Conservation (phyloP, 2,888 invertebrate species). For the Cheilosia grossa region DNA sequence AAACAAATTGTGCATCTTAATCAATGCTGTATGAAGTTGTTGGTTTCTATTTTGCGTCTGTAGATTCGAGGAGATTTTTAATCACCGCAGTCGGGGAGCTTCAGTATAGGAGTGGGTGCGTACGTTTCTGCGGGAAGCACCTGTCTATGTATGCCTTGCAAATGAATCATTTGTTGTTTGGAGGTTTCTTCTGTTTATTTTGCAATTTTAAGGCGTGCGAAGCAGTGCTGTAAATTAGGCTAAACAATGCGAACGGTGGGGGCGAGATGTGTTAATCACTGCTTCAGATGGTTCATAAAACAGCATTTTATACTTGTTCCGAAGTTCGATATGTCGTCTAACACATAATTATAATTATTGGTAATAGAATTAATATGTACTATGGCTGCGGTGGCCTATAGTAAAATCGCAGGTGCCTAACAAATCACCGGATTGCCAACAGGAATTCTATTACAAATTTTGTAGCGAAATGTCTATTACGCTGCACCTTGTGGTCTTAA, state of each 20-base stretch:
- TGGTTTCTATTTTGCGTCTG: conserved; percentile 12
- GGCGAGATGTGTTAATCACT: neutral
- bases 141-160: conserved; percentile 3
- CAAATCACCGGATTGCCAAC: too few species aligned
- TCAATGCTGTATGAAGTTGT: conserved; percentile 53
- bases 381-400: too few species aligned
- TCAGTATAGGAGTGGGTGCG: neutral
- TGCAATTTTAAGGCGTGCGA: conserved; percentile 22
- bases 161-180: neutral
- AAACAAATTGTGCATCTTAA: conserved; percentile 66
- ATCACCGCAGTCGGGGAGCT: conserved; percentile 51
- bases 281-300: neutral
- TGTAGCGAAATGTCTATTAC: too few species aligned
- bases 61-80: conserved; percentile 51
- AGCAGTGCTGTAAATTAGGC: conserved; percentile 17
- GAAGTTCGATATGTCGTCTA: neutral
- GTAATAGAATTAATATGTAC: too few species aligned
- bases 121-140: conserved; percentile 20
- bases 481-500: too few species aligned
- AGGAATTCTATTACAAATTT: too few species aligned
- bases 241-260: conserved; percentile 12
- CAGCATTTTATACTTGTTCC: neutral
- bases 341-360: too few species aligned
- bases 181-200: conserved; percentile 22
- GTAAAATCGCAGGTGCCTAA: too few species aligned